Percentiles rank a stretch among this genome's conserved stretches.
These are phyloP conservation scores for Polyommatus iphigenia DNA, from an alignment of 2,888 invertebrate genomes.

Conservation along the genomic window DNA sequence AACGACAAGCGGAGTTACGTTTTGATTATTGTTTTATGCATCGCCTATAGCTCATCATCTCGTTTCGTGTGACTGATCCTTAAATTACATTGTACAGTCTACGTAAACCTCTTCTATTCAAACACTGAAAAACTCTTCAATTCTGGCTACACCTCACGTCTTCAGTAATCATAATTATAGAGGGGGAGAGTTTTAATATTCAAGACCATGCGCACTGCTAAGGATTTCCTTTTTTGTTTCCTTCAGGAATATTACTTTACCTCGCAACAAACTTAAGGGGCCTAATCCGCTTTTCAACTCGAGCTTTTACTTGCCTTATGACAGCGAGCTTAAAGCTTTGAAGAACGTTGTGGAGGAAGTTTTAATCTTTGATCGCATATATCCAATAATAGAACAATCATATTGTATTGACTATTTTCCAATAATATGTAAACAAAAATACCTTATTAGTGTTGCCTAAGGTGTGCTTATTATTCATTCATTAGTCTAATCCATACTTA, in stretches of 20 bases:
- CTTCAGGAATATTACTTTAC: constrained; percentile 69
- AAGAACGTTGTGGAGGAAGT: constrained; percentile 64
- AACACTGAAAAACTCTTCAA: constrained; percentile 7
- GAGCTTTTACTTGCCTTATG: constrained; percentile 73
- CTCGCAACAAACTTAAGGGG: constrained; percentile 72
- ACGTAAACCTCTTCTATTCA: constrained; percentile 35
- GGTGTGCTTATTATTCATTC: too few relatives aligned
- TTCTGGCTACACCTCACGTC: constrained; percentile 25
- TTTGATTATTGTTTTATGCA: not conserved
- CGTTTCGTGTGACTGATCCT: not conserved
- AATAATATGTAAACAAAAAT: not conserved
- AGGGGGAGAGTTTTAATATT: constrained; percentile 57
- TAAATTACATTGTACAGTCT: not conserved
- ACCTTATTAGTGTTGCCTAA: not conserved
- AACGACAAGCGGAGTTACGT: not conserved
- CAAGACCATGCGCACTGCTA: constrained; percentile 53
- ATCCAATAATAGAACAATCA: constrained; percentile 42
- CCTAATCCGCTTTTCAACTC: constrained; percentile 74
- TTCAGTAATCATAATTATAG: constrained; percentile 54
- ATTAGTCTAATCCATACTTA: too few relatives aligned
- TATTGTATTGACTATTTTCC: constrained; percentile 32
- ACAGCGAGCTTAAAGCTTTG: constrained; percentile 66
- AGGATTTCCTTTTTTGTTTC: constrained; percentile 62
- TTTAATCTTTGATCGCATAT: constrained; percentile 64
- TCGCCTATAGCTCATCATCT: not conserved